phyloP scores from a whole-genome alignment of 1,140 invertebrate species.

The Lucilia sericata region DNA sequence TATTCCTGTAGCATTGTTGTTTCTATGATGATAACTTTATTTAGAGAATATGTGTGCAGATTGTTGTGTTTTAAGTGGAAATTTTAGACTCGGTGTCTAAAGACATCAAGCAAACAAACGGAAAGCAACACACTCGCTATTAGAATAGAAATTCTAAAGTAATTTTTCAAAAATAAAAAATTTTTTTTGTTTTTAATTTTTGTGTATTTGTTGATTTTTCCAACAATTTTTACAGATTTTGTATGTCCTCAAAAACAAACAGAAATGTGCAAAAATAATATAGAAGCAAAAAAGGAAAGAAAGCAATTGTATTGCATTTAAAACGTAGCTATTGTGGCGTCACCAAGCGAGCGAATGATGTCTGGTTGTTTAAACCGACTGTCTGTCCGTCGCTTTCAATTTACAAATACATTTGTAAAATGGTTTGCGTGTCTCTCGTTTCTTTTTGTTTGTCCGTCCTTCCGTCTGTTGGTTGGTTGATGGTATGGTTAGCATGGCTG shows the following conservation, averaged over 20 bases:
- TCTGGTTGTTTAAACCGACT: not conserved
- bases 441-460: not conserved
- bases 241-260: not conserved
- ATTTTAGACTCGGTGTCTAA: conserved; percentile 31
- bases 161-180: not conserved
- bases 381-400: not conserved
- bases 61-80: conserved; percentile 28
- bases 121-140: not conserved
- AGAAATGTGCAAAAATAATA: not conserved
- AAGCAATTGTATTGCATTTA: conserved; percentile 25
- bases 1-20: not conserved
- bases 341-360: not conserved
- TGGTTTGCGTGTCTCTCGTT: not conserved
- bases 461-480: not conserved
- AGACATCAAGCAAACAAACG: not conserved
- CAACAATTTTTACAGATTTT: not conserved
- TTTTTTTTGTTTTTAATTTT: conserved; percentile 15
- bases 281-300: not conserved
- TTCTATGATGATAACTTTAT: not conserved
- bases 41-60: not conserved
- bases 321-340: conserved; percentile 18
- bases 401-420: not conserved
- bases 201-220: conserved; percentile 15
- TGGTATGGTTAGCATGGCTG: not conserved
- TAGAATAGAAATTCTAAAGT: conserved; percentile 25